A percentile compares a stretch with the other conserved stretches of the same genome.
Conservation (phyloP, 2,797 vertebrate species). For the Miichthys miiuy region DNA sequence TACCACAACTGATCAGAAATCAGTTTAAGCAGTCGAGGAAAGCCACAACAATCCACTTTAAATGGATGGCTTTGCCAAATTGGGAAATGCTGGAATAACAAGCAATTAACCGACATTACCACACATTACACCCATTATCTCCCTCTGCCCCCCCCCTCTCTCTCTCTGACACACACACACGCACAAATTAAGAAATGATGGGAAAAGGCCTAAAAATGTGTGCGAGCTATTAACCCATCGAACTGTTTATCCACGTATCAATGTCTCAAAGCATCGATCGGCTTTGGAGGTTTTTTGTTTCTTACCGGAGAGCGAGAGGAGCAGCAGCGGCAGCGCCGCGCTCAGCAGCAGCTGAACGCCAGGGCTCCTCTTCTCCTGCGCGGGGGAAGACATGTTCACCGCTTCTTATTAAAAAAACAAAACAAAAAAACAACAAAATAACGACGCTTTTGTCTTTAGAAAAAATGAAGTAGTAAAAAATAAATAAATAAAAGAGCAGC, state of each 20-base stretch:
- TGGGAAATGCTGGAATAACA: constrained; percentile 3
- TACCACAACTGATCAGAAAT: constrained; percentile 5
- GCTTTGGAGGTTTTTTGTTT: constrained; percentile 15
- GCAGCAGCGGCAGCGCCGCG: constrained; percentile 66
- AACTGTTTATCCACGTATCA: constrained; percentile 38
- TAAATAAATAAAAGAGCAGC: neutral
- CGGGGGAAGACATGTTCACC: constrained; percentile 69
- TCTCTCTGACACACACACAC: neutral
- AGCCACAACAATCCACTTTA: neutral
- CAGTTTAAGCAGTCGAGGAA: neutral
- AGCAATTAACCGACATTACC: constrained; percentile 15
- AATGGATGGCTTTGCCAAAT: neutral
- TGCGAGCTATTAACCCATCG: neutral
- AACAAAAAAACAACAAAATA: neutral
- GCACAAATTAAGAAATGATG: neutral
- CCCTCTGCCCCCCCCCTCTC: neutral
- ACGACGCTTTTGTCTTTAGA: neutral
- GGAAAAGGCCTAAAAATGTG: neutral
- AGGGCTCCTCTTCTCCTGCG: constrained; percentile 59
- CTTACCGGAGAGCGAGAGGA: constrained; percentile 79
- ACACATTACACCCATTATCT: constrained; percentile 14
- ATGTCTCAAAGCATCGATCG: constrained; percentile 29
- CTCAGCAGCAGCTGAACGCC: constrained; percentile 64
- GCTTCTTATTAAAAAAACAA: constrained; percentile 18
- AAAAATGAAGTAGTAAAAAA: neutral